Base-by-base conservation (phyloP, 2,797 vertebrate genomes). In the Periparus ater region DNA sequence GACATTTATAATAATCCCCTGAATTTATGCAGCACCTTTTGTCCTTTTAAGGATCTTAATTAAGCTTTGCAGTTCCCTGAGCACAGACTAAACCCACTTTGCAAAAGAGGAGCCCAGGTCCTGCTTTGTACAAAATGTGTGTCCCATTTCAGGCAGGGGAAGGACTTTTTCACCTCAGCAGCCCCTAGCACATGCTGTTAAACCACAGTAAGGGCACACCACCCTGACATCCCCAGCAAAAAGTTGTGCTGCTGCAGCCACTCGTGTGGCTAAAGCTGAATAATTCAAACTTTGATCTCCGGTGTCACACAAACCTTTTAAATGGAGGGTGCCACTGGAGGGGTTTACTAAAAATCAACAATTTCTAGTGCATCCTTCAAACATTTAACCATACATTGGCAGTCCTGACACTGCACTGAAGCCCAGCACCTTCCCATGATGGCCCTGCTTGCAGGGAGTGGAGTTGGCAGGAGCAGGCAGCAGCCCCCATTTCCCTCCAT, bases 41-140 rank as follows among this genome's bases (percentile, higher is more conserved):
- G 95, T 97, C 91, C 91, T 96, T 96, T 91, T 89, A 94, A 96
- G 88, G 94, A 88, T 96, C 95, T 96, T 97, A 95, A 97, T 95
- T 93, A 95, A 94, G 79, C 55, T 95, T 93, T 79, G 91, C 79
- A 81, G 71, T 76, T 93, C 79, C 89, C 89, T 45, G 66, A 85
- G 70, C 81, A 93, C 88, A n/a, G 62, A 40, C 81, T 85, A 92
- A 94, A 87, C 57, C 61, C 54, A n/a, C 50, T 91, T 93, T 36
- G 78, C 85, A 55, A 34, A 74, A 67, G 32, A 53, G 29, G 20
- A 92, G 76, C 32, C 63, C 65, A 32, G 61, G 50, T n/a, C 30
- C 22, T 42, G 19, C 51, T 85, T 82, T 54, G 68, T 57, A 29
- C 67, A 62, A 50, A 47, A 45, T 3, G 10, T 13, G 9, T 3